phyloP scores from a whole-genome alignment of 1,140 invertebrate genomes.

The Heliconius hermathena region DNA sequence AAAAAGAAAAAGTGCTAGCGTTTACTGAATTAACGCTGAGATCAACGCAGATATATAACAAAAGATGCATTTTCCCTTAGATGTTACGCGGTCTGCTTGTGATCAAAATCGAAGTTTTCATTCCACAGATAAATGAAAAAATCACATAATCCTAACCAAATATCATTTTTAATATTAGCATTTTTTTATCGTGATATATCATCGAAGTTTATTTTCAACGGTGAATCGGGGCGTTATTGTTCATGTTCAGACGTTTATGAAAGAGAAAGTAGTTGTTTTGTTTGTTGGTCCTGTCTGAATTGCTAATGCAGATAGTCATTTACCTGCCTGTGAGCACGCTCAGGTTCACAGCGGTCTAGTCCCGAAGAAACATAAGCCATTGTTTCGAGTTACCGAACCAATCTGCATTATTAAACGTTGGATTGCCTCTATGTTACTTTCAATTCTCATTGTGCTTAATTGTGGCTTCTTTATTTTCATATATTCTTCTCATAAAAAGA shows the following conservation, averaged over 20 bases:
- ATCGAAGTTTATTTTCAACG: conserved; percentile 52
- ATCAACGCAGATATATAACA: not conserved
- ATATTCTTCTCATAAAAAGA: conserved; percentile 17
- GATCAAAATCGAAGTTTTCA: not conserved
- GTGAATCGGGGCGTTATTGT: conserved; percentile 53
- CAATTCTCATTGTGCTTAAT: conserved; percentile 25
- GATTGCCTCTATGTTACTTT: conserved; percentile 56
- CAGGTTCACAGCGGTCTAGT: conserved; percentile 50
- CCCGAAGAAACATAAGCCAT: conserved; percentile 64
- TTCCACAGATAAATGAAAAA: not conserved
- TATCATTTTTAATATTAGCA: not conserved
- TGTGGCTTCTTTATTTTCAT: conserved; percentile 18
- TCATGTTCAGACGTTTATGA: conserved; percentile 63
- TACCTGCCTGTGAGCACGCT: conserved; percentile 56
- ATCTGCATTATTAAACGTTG: conserved; percentile 70
- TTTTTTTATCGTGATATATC: conserved; percentile 30
- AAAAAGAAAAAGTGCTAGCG: not conserved
- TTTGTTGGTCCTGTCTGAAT: conserved; percentile 62
- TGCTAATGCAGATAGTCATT: conserved; percentile 62
- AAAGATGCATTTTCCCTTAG: not conserved
- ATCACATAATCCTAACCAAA: not conserved
- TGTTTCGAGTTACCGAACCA: conserved; percentile 62
- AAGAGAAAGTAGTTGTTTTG: conserved; percentile 65
- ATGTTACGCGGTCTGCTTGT: not conserved
- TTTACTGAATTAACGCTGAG: not conserved